Evolutionary conservation across 2,888 invertebrate genomes (phyloP), one percentile per base, ranked within the genome.

Genomic region (Drosophila multiciliata): DNA sequence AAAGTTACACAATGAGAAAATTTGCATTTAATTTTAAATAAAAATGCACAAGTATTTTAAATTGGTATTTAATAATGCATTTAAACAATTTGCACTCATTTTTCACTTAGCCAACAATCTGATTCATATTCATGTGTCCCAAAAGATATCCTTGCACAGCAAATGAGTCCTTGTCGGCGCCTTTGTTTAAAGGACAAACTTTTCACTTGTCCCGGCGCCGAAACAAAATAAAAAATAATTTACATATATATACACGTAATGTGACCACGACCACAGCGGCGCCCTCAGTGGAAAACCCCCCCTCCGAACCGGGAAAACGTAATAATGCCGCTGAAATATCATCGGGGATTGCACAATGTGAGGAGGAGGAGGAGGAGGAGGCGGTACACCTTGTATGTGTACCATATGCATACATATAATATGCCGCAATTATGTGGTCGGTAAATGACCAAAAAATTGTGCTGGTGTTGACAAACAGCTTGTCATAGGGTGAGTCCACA

Each of bases 391-490:
- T 70, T 9, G 29, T 9, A 15, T 33, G n/a, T 36, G 20, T 52
- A 48, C 66, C 29, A 29, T 36, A n/a, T 57, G 49, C 66, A 58
- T 61, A 82, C 79, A 87, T 89, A 90, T 83, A 85, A 89, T 85
- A 87, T 76, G 78, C 90, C 91, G 77, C 90, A 90, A 90, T 91
- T 90, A 91, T 91, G 90, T 91, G 91, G 91, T 90, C 78, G 72
- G 88, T 82, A 91, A 87, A 89, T 82, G 85, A 89, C 91, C 83
- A 91, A 88, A 89, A 90, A 91, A 87, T 91, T 91, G 90, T 80
- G 89, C 87, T 82, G 91, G 85, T 81, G 87, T 81, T 90, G 91
- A 90, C 85, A 90, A 84, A 89, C 88, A 85, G 90, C 90, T 88
- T 88, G 85, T 85, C 87, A 75, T 68, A 26, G 20, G 69, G 26